Base-by-base conservation (phyloP, 2,888 invertebrate genomes). In the Phyllotreta striolata region DNA sequence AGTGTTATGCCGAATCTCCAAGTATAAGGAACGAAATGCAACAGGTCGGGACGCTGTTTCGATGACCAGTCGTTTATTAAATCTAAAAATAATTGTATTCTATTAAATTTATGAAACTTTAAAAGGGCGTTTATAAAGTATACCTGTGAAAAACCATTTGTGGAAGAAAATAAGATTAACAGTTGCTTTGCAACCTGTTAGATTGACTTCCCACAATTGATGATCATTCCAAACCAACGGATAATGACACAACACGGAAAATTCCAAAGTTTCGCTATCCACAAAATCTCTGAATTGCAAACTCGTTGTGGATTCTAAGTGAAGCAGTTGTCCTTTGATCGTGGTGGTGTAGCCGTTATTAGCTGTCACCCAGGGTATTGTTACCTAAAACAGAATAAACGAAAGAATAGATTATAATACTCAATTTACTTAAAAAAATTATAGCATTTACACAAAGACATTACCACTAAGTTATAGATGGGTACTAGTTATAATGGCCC, bases 61-160 rank as follows among this genome's bases (percentile, higher is more conserved):
- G 90, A 92, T 0, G 95, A 89, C 99, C 99, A 99, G 79, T 99
- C 98, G 76, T 96, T 95, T 24, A 97, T 90, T 77, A 99, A 85
- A 84, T 97, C 98, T 85, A 79, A 71, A 76, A 78, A 63, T 46
- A 37, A 35, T 35, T 37, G 7, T 51, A 4, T 47, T 8, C 12
- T 2, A 8, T 13, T 12, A 10, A 6, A 2, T 10, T 12, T 8
- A 12, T 10, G 3, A 8, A 44, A 10, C 44, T 10, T 12, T 9
- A 55, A 14, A 55, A 6, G 12, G 12, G 0, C 40, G 13, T 5
- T 13, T 6, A 39, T 12, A 54, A 12, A 13, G 8, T 66, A 68
- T 76, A 87, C 88, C 88, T 83, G 93, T 92, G 80, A 98, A 95
- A 82, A 98, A 98, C 79, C 93, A 91, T 82, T 98, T 98, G 80